Evolutionary conservation across 2,888 invertebrate species (phyloP), one percentile per base, ranked within the genome.

Genomic region (Rosalia funebris): DNA sequence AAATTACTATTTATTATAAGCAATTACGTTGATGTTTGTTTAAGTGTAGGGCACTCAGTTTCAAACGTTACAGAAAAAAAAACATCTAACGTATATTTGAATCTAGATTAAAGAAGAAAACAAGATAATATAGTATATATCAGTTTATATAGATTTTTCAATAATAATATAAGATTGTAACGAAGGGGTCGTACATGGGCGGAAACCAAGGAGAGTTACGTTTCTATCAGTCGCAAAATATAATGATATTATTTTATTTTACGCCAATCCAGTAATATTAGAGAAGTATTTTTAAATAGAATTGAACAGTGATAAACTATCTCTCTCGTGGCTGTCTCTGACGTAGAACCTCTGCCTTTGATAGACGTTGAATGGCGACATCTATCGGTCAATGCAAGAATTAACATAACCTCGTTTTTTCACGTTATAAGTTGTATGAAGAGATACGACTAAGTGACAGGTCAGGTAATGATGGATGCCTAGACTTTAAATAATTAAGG

Each of bases 1-100:
- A 36, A 59, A 60, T 52, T 60, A 63, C 46, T 46, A 52, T 63
- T 57, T 63, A 39, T 54, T 42, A 47, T 53, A 48, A 46, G 58
- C 57, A 58, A 44, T 59, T 56, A 60, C 4, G 25, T 46, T 62
- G 11, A 53, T 57, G 44, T 50, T 60, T 54, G 54, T 60, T 64
- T 61, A 45, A 34, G 41, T 55, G 37, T 63, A 59, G 39, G 47
- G 60, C 64, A 64, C 60, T 45, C 36, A 20, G 39, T 58, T 60
- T 60, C 47, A 14, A 36, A 37, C 9, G 19, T 39, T 39, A 25
- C 20, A 50, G 39, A 31, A 37, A 20, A 44, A 12, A 39, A 39
- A 39, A 39, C 34, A 34, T 37, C 41, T 52, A 14, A 25, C 11
- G 42, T 31, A 19, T 42, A 42, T 36, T 25, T 15, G 20, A 4